phyloP scores from a whole-genome alignment of 2,113 vertebrate species.

The Malurus cyaneus region DNA sequence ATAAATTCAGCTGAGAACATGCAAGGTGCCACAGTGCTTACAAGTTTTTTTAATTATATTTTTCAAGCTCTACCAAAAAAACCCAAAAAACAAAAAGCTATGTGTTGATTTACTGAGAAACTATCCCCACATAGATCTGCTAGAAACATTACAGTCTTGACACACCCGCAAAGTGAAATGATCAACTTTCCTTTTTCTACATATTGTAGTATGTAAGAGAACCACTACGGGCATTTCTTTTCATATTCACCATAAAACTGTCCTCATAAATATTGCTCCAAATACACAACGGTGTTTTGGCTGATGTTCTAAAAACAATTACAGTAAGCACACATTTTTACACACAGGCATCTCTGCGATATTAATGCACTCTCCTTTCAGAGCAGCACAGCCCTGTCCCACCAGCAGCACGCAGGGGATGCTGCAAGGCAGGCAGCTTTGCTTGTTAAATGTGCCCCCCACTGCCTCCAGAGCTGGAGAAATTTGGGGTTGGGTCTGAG shows the following conservation, averaged over 20 bases:
- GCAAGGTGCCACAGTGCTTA: background rate
- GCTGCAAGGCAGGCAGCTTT: background rate
- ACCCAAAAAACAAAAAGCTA: background rate
- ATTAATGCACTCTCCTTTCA: fast-evolving
- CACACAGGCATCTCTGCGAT: background rate
- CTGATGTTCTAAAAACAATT: background rate
- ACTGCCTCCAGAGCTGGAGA: background rate
- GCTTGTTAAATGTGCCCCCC: background rate
- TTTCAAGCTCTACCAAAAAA: background rate
- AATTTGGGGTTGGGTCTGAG: background rate
- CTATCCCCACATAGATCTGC: background rate
- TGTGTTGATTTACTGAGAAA: constrained; percentile 12
- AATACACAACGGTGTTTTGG: background rate
- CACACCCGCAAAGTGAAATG: background rate
- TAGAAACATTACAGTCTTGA: background rate
- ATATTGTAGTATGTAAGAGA: background rate
- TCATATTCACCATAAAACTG: background rate
- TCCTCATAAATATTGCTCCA: background rate
- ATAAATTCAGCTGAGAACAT: background rate
- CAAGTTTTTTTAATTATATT: background rate
- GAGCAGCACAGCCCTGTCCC: background rate
- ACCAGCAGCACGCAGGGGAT: fast-evolving
- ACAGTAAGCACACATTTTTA: background rate
- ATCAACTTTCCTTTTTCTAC: background rate
- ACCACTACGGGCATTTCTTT: background rate